phyloP scores from a whole-genome alignment of 2,888 invertebrate species.

The Empis livida region DNA sequence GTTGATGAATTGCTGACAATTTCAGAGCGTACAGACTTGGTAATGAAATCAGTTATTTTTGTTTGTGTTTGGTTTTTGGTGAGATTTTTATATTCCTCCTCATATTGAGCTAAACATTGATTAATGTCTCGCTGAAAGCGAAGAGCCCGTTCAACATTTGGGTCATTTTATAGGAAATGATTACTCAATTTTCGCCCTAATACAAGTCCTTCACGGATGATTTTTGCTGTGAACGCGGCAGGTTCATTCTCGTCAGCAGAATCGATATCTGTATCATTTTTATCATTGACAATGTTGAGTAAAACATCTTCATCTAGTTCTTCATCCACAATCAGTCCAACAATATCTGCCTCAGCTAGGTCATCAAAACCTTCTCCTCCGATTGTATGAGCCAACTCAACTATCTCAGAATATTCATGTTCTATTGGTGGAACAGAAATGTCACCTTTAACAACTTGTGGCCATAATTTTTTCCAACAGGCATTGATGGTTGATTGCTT shows the following conservation, averaged over 20 bases:
- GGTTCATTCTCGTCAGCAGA: conserved; percentile 13
- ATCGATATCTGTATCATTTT: conserved; percentile 7
- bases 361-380: conserved; percentile 13
- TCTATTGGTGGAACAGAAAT: conserved; percentile 3
- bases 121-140: conserved; percentile 6
- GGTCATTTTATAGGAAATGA: conserved; percentile 6
- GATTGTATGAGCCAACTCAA: conserved; percentile 10
- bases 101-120: conserved; percentile 6
- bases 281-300: conserved; percentile 6
- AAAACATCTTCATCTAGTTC: conserved; percentile 12
- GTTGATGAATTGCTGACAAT: background rate
- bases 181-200: conserved; percentile 6
- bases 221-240: conserved; percentile 12
- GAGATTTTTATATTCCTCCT: conserved; percentile 7
- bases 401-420: conserved; percentile 5
- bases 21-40: background rate
- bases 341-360: conserved; percentile 10
- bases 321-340: conserved; percentile 5
- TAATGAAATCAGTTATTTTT: conserved; percentile 6
- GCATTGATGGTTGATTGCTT: conserved; percentile 17
- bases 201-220: conserved; percentile 9
- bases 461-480: conserved; percentile 19
- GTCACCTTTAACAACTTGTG: conserved; percentile 12
- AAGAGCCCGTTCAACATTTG: conserved; percentile 7
- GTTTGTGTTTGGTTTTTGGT: conserved; percentile 3